Evolutionary conservation across 2,113 vertebrate genomes (phyloP).

Genomic region (Cynocephalus volans): DNA sequence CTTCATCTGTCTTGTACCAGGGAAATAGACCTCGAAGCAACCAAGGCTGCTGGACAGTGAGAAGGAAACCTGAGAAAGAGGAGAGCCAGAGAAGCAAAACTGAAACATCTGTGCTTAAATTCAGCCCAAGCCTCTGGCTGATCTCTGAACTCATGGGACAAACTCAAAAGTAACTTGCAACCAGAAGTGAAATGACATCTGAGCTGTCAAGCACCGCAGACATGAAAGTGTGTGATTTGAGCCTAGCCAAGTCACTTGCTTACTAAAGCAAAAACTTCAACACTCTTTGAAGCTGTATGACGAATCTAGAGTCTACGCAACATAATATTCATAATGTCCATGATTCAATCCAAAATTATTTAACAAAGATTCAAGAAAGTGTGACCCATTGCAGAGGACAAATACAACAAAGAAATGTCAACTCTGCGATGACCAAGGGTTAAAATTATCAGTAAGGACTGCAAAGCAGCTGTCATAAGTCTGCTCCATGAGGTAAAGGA

Average conservation of each 20-base stretch:
- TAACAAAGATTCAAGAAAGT: neutral
- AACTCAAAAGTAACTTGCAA: neutral
- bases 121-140: neutral
- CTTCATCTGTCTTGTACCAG: neutral
- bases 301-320: neutral
- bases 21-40: neutral
- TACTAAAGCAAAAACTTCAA: neutral
- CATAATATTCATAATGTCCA: neutral
- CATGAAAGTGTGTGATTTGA: neutral
- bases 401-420: neutral
- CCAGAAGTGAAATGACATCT: neutral
- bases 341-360: neutral
- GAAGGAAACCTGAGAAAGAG: neutral
- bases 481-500: neutral
- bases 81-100: neutral
- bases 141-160: neutral
- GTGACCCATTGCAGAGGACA: neutral
- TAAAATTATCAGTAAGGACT: neutral
- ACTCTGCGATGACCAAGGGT: neutral
- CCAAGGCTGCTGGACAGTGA: neutral
- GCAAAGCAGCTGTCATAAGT: neutral
- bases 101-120: neutral
- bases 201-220: neutral
- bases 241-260: neutral
- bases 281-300: neutral